These are phyloP conservation scores for Troilus luridus DNA, from an alignment of 2,888 invertebrate species.

Conservation along the genomic window DNA sequence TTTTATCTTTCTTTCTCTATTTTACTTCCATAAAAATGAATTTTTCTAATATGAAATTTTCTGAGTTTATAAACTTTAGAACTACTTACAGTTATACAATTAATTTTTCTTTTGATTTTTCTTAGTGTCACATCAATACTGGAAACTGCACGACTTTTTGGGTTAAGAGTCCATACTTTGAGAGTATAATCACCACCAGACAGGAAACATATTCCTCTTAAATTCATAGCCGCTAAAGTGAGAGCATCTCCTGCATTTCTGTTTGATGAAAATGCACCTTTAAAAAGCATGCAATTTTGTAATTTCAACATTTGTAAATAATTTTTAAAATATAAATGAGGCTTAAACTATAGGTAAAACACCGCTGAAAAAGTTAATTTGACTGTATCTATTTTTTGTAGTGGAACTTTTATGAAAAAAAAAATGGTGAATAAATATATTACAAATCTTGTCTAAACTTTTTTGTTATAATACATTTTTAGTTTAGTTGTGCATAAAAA, in stretches of 20 bases:
- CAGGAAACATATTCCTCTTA: constrained; percentile 78
- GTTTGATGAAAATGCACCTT: constrained; percentile 73
- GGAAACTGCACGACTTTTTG: constrained; percentile 78
- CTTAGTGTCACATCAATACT: constrained; percentile 83
- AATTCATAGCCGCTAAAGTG: constrained; percentile 73
- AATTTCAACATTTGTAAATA: background rate
- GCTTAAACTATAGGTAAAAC: too few species aligned
- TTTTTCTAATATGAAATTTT: too few species aligned
- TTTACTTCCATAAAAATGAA: too few species aligned
- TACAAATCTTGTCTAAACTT: background rate
- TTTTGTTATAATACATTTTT: background rate
- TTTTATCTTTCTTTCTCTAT: too few species aligned
- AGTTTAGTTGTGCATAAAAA: too few species aligned
- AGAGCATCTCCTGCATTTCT: constrained; percentile 82
- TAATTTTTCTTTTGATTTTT: constrained; percentile 82
- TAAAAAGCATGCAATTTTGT: constrained; percentile 51
- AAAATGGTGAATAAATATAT: too few species aligned
- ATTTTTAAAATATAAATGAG: background rate
- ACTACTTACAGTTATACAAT: constrained; percentile 75
- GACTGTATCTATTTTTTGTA: too few species aligned
- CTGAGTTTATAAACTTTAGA: background rate
- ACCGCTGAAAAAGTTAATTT: too few species aligned
- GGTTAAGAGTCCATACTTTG: constrained; percentile 82
- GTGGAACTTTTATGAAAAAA: too few species aligned
- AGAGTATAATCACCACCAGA: constrained; percentile 82